Base-by-base conservation (phyloP, 37 sponge, comb jelly and placozoan genomes). In the Cliona cf. orientalis region DNA sequence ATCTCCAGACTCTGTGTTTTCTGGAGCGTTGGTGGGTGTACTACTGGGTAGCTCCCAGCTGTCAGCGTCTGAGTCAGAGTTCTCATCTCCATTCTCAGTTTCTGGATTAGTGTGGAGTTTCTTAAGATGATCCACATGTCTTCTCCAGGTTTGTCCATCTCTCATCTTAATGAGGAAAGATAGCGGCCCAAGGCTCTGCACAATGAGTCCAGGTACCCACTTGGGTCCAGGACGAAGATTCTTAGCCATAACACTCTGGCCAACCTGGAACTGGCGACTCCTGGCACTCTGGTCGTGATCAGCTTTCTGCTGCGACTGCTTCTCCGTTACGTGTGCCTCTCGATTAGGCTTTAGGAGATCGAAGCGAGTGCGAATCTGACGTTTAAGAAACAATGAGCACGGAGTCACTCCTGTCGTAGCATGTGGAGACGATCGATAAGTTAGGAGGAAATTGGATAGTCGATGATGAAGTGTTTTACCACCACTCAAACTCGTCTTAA, bases 381-480 rank as follows among this genome's bases (percentile, higher is more conserved):
- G 28, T 31, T 33, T 33, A 1, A 63, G 31, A 31, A n/a, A 6
- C 12, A 63, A 33, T 11, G 31, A 31, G 34, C 64, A 3, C 34
- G 64, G 64, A 35, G 64, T 33, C 64, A 63, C 64, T 35, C 34
- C 34, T 11, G 64, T 63, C 31, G 64, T 63, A 5, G 64, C 64
- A 63, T 63, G 64, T 12, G 64, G 64, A 6, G 64, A 63, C 31
- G 32, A 35, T 63, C 64, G 31, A 33, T 63, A 63, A 33, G 64
- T 63, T 35, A 63, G 64, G 31, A 63, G 64, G 64, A 63, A 63
- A 63, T 63, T 63, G 64, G 64, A 31, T n/a, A 63, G 34, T 63
- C 64, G 64, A 63, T 63, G 64, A 63, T 63, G 64, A 31, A 63
- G 31, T 63, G 78, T 22, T 77, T 44, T 77, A 69, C 58, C 58